Evolutionary conservation across 2,797 vertebrate genomes (phyloP).

Genomic region (Choloepus didactylus): DNA sequence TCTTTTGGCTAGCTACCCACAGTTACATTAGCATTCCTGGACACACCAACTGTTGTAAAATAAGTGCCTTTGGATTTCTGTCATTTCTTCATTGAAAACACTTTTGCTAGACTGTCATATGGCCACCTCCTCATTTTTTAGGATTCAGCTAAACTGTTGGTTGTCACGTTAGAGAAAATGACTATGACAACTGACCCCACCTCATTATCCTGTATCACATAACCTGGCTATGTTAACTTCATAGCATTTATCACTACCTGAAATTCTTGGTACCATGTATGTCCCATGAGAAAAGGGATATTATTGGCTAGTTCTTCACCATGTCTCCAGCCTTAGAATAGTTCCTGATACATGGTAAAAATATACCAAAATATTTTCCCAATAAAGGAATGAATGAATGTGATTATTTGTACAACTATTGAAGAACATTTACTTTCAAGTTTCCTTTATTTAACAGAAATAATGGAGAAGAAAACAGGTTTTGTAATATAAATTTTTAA

Average conservation of each 20-base stretch:
- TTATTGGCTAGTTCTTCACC: background rate
- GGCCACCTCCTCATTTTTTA: background rate
- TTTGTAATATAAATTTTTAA: background rate
- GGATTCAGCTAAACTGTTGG: background rate
- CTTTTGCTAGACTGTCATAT: background rate
- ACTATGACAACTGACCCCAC: background rate
- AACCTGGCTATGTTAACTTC: background rate
- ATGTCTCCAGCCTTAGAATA: background rate
- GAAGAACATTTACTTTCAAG: background rate
- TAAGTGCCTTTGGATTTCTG: background rate
- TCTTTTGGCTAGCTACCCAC: background rate
- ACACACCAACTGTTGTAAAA: background rate
- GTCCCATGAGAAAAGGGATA: background rate
- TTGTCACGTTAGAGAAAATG: background rate
- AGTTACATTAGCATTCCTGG: background rate
- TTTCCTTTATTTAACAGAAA: background rate
- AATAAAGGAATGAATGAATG: background rate
- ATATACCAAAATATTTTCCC: background rate
- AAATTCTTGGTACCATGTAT: background rate
- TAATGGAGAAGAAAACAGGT: background rate
- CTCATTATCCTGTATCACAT: background rate
- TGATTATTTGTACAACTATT: background rate
- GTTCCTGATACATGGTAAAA: background rate
- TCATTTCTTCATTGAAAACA: background rate
- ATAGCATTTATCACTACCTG: background rate